Base-by-base conservation (phyloP, 2,797 vertebrate species). In the Rhadinocentrus ornatus region DNA sequence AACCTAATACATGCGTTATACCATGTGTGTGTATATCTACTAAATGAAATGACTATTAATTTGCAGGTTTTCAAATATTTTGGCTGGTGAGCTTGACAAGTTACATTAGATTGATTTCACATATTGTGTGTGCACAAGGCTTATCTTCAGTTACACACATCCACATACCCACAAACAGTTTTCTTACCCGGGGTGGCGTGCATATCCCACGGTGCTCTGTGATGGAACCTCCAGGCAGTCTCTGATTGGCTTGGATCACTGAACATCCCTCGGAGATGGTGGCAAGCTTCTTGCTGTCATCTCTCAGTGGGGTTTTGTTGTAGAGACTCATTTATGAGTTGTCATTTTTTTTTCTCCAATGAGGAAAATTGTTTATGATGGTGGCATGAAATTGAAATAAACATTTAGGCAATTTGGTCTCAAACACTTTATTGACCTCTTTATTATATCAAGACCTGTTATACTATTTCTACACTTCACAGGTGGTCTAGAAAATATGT, bases 181-280 rank as follows among this genome's bases (percentile, higher is more conserved):
- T 55, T 77, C 29, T 65, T 66, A 57, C 71, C 77, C 44, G 0
- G 76, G 77, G 77, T 63, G 77, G 61, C 57, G 77, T 26, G 59
- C 72, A 76, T 72, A 60, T 90, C 91, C 90, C 89, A 86, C 39
- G 55, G 89, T 77, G 89, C 75, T 57, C 78, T 71, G 86, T 91
- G 88, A 93, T 91, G 82, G 89, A 90, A 82, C 80, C 90, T 75
- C 90, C 84, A 84, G 90, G 91, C 80, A 89, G 91, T 87, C 84
- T 78, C 77, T 81, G 79, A 86, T 89, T 90, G 88, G 76, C 79
- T 84, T 26, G 65, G 74, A 86, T 89, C 85, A 73, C 71, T 58
- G 66, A 77, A 58, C 80, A 69, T 83, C 83, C 80, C 73, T 78
- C 53, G 1, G 83, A 86, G 89, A 87, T 44, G 71, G 75, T 50